Evolutionary conservation across 2,888 invertebrate genomes (phyloP).

Genomic region (Eulithis prunata): DNA sequence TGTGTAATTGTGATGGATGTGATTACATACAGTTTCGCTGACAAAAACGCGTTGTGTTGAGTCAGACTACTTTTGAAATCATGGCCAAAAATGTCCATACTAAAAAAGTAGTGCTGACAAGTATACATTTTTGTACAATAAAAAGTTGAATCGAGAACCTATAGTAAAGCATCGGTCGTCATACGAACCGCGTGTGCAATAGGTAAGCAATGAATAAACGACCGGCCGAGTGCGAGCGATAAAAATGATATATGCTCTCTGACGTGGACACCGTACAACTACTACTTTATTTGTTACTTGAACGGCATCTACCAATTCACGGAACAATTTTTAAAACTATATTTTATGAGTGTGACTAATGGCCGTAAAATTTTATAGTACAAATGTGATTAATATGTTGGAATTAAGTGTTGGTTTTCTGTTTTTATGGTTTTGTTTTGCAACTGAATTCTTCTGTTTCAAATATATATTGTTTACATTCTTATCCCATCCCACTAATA

Average conservation of each 20-base stretch:
- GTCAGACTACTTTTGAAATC: too few relatives aligned
- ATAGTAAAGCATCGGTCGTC: constrained; percentile 60
- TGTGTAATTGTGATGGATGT: too few relatives aligned
- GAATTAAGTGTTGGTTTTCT: not conserved
- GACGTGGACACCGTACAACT: constrained; percentile 68
- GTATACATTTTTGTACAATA: not conserved
- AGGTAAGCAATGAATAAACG: constrained; percentile 83
- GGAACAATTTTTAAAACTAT: constrained; percentile 49
- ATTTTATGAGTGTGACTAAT: constrained; percentile 47
- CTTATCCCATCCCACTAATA: too few relatives aligned
- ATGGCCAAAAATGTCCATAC: too few relatives aligned
- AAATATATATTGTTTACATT: too few relatives aligned
- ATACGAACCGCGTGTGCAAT: constrained; percentile 73
- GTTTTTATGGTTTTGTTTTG: not conserved
- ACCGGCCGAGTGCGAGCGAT: constrained; percentile 77
- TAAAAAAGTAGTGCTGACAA: too few relatives aligned
- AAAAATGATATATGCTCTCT: constrained; percentile 82
- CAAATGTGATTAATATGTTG: constrained; percentile 13
- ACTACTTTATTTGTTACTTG: constrained; percentile 76
- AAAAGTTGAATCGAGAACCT: constrained; percentile 43
- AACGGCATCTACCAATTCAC: constrained; percentile 52
- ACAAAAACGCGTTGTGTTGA: too few relatives aligned
- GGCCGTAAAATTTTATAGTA: constrained; percentile 25
- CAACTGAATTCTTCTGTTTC: too few relatives aligned
- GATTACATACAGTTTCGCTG: too few relatives aligned